These are phyloP conservation scores for Mongoloraphidia duomilia DNA, from an alignment of 2,888 invertebrate genomes.

Conservation along the genomic window DNA sequence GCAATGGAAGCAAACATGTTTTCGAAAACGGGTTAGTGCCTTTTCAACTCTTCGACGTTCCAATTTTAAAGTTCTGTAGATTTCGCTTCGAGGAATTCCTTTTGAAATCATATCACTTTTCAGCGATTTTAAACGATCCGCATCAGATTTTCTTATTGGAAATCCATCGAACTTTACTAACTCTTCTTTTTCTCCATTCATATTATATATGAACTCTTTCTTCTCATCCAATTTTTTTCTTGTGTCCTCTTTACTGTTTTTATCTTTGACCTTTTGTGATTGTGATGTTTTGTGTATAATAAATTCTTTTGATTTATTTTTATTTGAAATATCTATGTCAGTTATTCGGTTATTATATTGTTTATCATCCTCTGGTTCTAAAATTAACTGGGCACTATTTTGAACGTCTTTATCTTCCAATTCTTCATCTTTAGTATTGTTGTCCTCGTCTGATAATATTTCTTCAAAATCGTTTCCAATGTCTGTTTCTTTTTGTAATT, in stretches of 20 bases:
- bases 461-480: not conserved
- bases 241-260: conserved; percentile 22
- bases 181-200: conserved; percentile 48
- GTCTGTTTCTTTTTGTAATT: not conserved
- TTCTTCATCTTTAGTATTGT: not conserved
- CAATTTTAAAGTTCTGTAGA: conserved; percentile 48
- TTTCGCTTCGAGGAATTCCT: conserved; percentile 52
- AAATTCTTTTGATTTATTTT: too few species aligned
- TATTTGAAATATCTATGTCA: too few species aligned
- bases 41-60: conserved; percentile 61
- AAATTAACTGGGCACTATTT: too few species aligned
- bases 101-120: conserved; percentile 47
- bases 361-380: conserved; percentile 7
- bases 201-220: conserved; percentile 23
- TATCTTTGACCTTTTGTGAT: conserved; percentile 1
- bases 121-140: conserved; percentile 44
- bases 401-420: not conserved
- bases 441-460: not conserved
- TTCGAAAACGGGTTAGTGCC: conserved; percentile 46
- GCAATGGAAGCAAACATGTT: conserved; percentile 68
- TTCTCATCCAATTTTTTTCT: conserved; percentile 18
- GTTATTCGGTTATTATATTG: conserved; percentile 13
- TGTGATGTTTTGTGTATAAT: too few species aligned
- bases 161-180: conserved; percentile 53
- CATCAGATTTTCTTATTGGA: conserved; percentile 56